Evolutionary conservation across 1,140 invertebrate species (phyloP), one percentile per base, ranked within the genome.

Genomic region (Zaprionus inermis): DNA sequence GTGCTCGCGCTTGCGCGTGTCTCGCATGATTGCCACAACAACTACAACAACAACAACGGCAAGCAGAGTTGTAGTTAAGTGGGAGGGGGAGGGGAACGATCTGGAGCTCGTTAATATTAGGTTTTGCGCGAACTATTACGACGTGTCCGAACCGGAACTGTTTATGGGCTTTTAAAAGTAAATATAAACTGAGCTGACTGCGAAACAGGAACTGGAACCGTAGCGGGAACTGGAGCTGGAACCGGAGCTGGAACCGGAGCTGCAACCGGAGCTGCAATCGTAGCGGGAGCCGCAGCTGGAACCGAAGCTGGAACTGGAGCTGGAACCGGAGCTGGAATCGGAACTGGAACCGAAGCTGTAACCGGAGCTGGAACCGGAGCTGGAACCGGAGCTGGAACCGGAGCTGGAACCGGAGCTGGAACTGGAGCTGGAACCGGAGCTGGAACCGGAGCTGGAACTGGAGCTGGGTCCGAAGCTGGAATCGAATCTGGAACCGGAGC

Each of bases 1-100:
- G n/a, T n/a, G 46, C 38, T 38, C 34, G 49, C 55, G 78, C 52
- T 72, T 82, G 76, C 83, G 82, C 82, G 82, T 85, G 82, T 85
- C 76, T 71, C 74, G 79, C 76, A 76, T 79, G 68, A 76, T 86
- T 73, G 41, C 72, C 65, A 75, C 71, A 78, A 65, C 49, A 51
- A 61, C 57, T 58, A 41, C 32, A 52, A 54, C 18, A 74, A 63
- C 36, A 55, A 46, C 10, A 46, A 56, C n/a, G 11, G 30, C 28
- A 28, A 3, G 4, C 30, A 10, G 30, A 32, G 30, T 28, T 28
- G 24, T 28, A 32, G 30, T 7, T 7, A 32, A 32, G 7, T 32
- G 30, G 18, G 18, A 18, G 11, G 6, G 10, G 41, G 4, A 10
- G 16, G 44, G 11, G 10, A 20, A 49, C 18, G 44, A 46, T 20